Base-by-base conservation (phyloP, 2,888 invertebrate species). In the Drosophila ezoana region DNA sequence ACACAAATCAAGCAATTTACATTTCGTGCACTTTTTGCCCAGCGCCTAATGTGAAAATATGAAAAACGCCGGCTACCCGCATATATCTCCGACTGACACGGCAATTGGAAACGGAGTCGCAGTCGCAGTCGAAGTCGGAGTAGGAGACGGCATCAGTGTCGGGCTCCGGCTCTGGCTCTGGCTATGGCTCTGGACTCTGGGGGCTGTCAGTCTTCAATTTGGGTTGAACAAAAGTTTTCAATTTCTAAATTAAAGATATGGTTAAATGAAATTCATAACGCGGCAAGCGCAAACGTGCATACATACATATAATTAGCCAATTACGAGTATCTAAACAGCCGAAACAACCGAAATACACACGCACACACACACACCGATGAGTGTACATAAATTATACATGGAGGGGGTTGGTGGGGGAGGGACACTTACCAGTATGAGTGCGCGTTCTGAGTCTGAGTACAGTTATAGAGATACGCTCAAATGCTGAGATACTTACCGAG, bases 211-310 rank as follows among this genome's bases (percentile, higher is more conserved):
- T 65, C 41, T 48, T 59, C 37, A 37, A 58, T 52, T 64, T 61
- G 44, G 28, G 40, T 16, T 61, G 56, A 57, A 73, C 67, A 75
- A 77, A 84, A 64, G 62, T 81, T 84, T 85, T 82, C 80, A 89
- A 84, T 87, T 86, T 80, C 64, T 67, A 89, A 86, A 89, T 89
- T 81, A 76, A 80, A 89, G 82, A 89, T 85, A 87, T 77, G 75
- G 40, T 69, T 76, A 82, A 87, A 80, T 80, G 70, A 74, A 77
- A 87, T 81, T 84, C 82, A 84, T 76, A 84, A 72, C 62, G 72
- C 67, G 68, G 38, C 43, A 16, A 41, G 64, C 51, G 38, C 40
- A 45, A 45, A 54, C 49, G 51, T 23, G 40, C 41, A 64, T 23
- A 40, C 37, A 43, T 40, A 61, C 53, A 67, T 81, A 74, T 81